These are phyloP conservation scores for Cheirogaleus medius DNA, from an alignment of 2,113 vertebrate genomes.

Conservation along the genomic window DNA sequence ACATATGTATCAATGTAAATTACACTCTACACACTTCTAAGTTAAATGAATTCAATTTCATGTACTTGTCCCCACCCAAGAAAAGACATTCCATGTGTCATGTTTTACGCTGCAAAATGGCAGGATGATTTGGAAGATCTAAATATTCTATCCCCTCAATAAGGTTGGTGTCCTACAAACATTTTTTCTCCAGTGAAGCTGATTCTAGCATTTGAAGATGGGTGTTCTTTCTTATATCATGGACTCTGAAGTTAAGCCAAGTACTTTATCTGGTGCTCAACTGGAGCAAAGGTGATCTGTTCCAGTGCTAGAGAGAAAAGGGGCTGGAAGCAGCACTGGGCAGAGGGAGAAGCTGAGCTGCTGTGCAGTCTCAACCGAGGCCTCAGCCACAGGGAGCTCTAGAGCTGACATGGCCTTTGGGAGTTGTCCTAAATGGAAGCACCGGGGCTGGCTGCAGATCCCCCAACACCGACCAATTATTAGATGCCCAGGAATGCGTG, in stretches of 20 bases:
- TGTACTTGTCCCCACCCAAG: no score
- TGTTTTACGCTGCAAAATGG: background rate
- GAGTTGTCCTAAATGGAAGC: background rate
- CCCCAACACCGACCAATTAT: no score
- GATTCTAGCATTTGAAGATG: background rate
- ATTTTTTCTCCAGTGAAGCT: background rate
- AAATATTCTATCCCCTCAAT: background rate
- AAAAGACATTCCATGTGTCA: background rate
- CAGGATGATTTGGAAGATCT: background rate
- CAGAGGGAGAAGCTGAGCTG: rapidly evolving
- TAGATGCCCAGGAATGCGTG: background rate
- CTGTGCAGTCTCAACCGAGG: background rate
- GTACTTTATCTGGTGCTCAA: background rate
- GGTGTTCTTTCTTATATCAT: background rate
- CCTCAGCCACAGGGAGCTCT: background rate
- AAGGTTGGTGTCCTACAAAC: background rate
- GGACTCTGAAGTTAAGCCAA: background rate
- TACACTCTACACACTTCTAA: background rate
- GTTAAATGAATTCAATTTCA: background rate
- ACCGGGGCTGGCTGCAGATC: no score
- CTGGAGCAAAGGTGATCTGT: background rate
- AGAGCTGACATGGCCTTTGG: rapidly evolving
- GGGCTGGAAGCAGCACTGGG: rapidly evolving
- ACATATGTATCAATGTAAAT: background rate
- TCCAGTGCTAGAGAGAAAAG: background rate